Evolutionary conservation across 2,888 invertebrate genomes (phyloP), one percentile per base, ranked within the genome.

Genomic region (Rhingia campestris): DNA sequence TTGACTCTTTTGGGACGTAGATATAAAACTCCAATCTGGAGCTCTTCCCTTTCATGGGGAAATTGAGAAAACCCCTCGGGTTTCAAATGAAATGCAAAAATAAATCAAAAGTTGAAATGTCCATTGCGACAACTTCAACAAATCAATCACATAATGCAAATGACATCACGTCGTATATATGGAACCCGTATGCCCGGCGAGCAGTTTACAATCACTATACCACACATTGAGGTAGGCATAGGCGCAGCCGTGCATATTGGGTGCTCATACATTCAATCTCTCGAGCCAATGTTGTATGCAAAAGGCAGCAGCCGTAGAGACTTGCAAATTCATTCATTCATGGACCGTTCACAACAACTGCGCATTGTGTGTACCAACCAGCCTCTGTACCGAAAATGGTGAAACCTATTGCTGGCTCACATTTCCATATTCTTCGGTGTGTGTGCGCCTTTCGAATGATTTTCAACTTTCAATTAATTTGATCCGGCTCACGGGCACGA

Each of bases 41-140:
- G 12, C 6, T n/a, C 9, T 56, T 73, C 45, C 79, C 73, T 79
- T 72, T 72, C 74, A 63, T 61, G 70, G 77, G 12, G 69, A 70
- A 75, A 70, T 47, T 54, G n/a, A 7, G 2, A 56, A 45, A 61
- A 39, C 6, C 54, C 10, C 56, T 22, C 33, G 6, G 51, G 43
- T n/a, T 32, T 41, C 22, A 75, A 84, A 84, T 79, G 66, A 84
- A 84, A 84, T 84, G 84, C 80, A 80, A 80, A 84, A 84, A 84
- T 84, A 84, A 84, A 80, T 84, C 84, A 84, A 84, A 84, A 84
- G 74, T 69, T 84, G 84, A 80, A 84, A 74, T 84, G 84, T 84
- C 84, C 84, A 80, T 75, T 70, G 80, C 80, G 69, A 70, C 80
- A 54, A 70, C 74, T 74, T 59, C 84, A 84, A 84, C 84, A 84